Evolutionary conservation across 2,888 invertebrate genomes (phyloP).

Genomic region (Odontocerum albicorne): DNA sequence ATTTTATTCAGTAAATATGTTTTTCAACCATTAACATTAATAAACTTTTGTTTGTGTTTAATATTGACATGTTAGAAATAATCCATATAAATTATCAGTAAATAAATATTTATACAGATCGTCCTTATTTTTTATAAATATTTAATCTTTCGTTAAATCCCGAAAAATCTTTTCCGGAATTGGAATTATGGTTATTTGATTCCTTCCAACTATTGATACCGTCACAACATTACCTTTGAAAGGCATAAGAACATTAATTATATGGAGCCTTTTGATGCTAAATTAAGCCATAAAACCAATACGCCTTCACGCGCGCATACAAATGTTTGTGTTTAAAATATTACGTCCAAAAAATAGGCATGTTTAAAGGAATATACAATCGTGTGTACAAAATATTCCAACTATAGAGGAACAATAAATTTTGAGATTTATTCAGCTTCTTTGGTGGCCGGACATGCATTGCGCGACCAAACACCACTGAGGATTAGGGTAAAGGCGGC

Average conservation of each 20-base stretch:
- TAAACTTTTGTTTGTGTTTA: no score
- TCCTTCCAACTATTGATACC: conserved; percentile 8
- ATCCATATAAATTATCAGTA: no score
- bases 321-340: neutral
- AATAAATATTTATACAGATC: no score
- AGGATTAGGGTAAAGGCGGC: no score
- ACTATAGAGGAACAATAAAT: conserved; percentile 22
- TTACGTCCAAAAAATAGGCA: neutral
- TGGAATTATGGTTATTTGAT: neutral
- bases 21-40: no score
- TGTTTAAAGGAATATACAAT: neutral
- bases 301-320: conserved; percentile 8
- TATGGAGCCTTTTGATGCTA: conserved; percentile 12
- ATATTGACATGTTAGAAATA: no score
- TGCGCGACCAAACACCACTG: no score
- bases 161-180: no score
- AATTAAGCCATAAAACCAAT: conserved; percentile 17
- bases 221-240: conserved; percentile 13
- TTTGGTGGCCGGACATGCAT: conserved; percentile 24
- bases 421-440: conserved; percentile 26
- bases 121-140: no score
- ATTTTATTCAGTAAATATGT: no score
- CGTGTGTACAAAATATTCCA: neutral
- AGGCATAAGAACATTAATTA: conserved; percentile 5
- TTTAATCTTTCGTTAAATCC: no score